Base-by-base conservation (phyloP, 2,888 invertebrate species). In the Alsophila aescularia region DNA sequence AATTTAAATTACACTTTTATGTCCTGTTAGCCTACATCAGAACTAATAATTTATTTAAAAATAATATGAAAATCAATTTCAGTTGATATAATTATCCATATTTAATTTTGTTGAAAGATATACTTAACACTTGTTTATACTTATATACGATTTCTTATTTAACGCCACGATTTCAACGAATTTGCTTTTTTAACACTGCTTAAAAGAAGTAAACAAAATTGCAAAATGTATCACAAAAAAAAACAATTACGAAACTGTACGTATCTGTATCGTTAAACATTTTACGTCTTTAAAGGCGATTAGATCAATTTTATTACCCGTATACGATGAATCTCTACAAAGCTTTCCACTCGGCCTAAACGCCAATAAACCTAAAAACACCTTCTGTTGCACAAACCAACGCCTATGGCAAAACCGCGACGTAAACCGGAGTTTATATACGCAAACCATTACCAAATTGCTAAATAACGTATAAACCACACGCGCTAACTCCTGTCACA, bases 331-430 rank as follows among this genome's bases (percentile, higher is more conserved):
- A 73, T 73, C 77, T 75, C 77, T 85, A 90, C 89, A 88, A 87
- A 85, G 85, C 75, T 84, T 85, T 83, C 76, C 85, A 89, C 90
- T 88, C 79, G 68, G 72, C 71, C 79, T 83, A 83, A 84, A 81
- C 72, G 81, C 77, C 76, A 78, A 87, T 90, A 89, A 90, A 90
- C 85, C 86, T 76, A 80, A 83, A 87, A 89, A 85, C 89, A 91
- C 87, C 86, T 83, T 80, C 69, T 76, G 75, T 87, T 87, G 81
- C 90, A 88, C 88, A 87, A 86, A 86, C 81, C 73, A 64, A 78
- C 75, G 81, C 79, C 75, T 80, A 83, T 79, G 77, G 83, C 84
- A 76, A 87, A 89, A 88, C 90, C 90, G 77, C 90, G 76, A 73
- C 72, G 72, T 86, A 82, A 89, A 87, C 85, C 77, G 62, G 57